Base-by-base conservation (phyloP, 2,797 vertebrate genomes). In the Schizopygopsis pylzovi region DNA sequence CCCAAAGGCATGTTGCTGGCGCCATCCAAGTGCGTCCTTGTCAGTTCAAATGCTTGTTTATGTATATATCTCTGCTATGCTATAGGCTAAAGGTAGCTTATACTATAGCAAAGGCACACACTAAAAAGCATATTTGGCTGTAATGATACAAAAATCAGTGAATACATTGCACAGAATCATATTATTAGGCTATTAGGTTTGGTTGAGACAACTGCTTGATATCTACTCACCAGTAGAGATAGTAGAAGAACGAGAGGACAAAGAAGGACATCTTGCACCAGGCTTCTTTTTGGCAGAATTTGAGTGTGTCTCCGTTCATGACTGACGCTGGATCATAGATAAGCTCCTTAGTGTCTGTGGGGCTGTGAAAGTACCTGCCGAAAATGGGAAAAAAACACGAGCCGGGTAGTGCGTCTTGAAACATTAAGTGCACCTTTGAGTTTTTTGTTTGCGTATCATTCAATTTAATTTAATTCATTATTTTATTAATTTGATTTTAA, bases 241-340 rank as follows among this genome's bases (percentile, higher is more conserved):
- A 99, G 95, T 99, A 99, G 96, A 99, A 98, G 96, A 98, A 99
- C 84, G 98, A 99, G 41, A 99, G 96, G 84, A 99, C 96, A 41
- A 99, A 99, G 94, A 99, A 99, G 86, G 96, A 97, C 93, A 99
- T 95, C 94, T 99, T 99, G 92, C 98, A 99, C 98, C 98, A 99
- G 86, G 98, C 98, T 92, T 99, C 98, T 93, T 98, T 99, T 92
- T 98, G 96, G 91, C 98, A 99, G 94, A 98, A 99, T 91, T 95
- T 97, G 89, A 99, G 94, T 2, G 98, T 99, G 88, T 98, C 98
- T 0, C 97, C 97, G 0, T 98, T 99, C 98, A 99, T 99, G 92
- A 99, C 98, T 3, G 95, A 97, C 0, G 97, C 97, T 0, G 98
- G 98, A 90, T 99, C 98, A 11, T 98, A 99, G 8, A 97, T 96